Evolutionary conservation across 2,888 invertebrate species (phyloP), one percentile per base, ranked within the genome.

Genomic region (Drosophila hamatofila): DNA sequence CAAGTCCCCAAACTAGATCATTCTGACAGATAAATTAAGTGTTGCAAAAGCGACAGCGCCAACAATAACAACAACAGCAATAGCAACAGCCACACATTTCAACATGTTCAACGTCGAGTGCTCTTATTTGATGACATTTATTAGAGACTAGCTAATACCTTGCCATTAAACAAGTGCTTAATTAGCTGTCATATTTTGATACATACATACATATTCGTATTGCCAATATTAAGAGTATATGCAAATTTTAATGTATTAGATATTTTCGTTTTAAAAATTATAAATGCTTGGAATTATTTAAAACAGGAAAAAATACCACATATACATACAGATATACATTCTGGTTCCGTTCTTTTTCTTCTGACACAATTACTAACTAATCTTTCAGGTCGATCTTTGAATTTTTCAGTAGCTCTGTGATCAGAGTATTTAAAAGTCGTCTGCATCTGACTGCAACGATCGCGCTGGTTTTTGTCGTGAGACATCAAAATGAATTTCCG

Each of bases 401-500:
- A 60, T 58, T 3, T 70, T 3, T 9, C 16, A 18, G 30, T 16
- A 42, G 30, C 11, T 16, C 16, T 33, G 11, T 6, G 44, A 16
- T 18, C 18, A 58, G 58, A 21, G 58, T 58, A 58, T 58, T 37
- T 8, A 16, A 11, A 21, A 58, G 48, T 58, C 58, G 48, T 14
- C 27, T 27, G 21, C 21, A 16, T 30, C 12, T 21, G 54, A 39
- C 25, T 55, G 21, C 44, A 9, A 1, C 2, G 35, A 9, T 2
- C 14, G 8, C 33, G 3, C n/a, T n/a, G 44, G 66, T 75, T 78
- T 80, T 75, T 78, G 16, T 48, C 80, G 72, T 75, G 72, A 76
- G 71, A 87, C 81, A 76, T 81, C 74, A 69, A 72, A 83, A 76
- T 78, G 72, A 78, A 87, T 83, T 79, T 67, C 51, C 74, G 58